Evolutionary conservation across 2,113 vertebrate species (phyloP), one percentile per base, ranked within the genome.

Genomic region (Collichthys lucidus): DNA sequence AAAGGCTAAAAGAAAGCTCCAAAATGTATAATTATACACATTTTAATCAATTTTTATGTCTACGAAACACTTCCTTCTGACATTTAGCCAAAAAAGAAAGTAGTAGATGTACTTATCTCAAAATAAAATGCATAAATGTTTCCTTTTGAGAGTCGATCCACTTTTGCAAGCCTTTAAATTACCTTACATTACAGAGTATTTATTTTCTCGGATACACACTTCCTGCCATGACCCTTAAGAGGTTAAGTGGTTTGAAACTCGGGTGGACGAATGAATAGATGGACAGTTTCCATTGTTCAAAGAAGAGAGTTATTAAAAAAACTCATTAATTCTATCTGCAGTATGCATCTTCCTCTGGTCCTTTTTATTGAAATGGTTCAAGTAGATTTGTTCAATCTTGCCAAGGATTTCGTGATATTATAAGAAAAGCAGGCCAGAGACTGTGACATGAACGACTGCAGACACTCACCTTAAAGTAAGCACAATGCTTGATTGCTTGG

Each of bases 401-500:
- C 24, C 11, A 22, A 61, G 20, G 44, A 40, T n/a, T 40, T 62
- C 8, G 16, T 59, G 46, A 74, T 53, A 44, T 26, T 26, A 26
- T 55, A 19, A 44, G 53, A 52, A 67, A 53, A 44, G 5, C 22
- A 55, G 40, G 2, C 42, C 35, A 35, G 8, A 3, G 24, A 6
- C 17, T 19, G 22, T 19, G 11, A 22, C n/a, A 70, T 60, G 16
- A 55, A 57, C 0, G 1, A 42, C 12, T 3, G 0, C 10, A 49
- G 42, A 5, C 10, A 70, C 55, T 55, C 53, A 66, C 44, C 14
- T 4, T 16, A 42, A 50, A 72, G 19, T 44, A 47, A 26, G 40
- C 26, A 52, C 50, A n/a, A n/a, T 35, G 47, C 46, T 56, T 50
- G 29, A 70, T 82, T 55, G 29, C 50, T 50, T 47, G 15, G 16